A percentile compares a stretch with the other conserved stretches of the same genome.
Evolutionary conservation across 2,888 invertebrate genomes (phyloP).

Genomic region (Leuctra nigra): DNA sequence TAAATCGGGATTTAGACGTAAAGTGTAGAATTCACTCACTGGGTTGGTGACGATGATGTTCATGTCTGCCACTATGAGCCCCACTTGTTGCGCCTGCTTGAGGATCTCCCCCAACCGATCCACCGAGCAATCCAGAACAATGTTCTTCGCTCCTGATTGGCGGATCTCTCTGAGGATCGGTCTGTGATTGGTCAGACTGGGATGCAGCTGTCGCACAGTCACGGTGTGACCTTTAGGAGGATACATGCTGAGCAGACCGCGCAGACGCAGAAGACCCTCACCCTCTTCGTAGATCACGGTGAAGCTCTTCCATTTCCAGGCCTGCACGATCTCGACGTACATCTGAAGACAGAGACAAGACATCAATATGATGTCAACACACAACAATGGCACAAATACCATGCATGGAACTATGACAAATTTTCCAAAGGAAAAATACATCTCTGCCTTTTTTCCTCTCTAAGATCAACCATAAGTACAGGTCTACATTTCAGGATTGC

Average conservation of each 20-base stretch:
- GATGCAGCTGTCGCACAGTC: slow-evolving; percentile 42
- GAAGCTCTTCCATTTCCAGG: slow-evolving; percentile 49
- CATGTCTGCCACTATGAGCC: slow-evolving; percentile 72
- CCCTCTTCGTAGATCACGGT: slow-evolving; percentile 54
- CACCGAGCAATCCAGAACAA: slow-evolving; percentile 66
- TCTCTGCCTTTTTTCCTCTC: too few species aligned
- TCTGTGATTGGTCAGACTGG: slow-evolving; percentile 44
- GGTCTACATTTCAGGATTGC: too few species aligned
- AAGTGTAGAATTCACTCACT: too few species aligned
- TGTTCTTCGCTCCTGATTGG: slow-evolving; percentile 57
- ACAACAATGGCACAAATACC: too few species aligned
- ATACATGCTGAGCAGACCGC: slow-evolving; percentile 47
- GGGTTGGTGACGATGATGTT: slow-evolving; percentile 70
- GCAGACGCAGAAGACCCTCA: slow-evolving; percentile 48
- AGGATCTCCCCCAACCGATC: slow-evolving; percentile 59
- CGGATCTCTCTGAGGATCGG: slow-evolving; percentile 63
- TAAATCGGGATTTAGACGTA: too few species aligned
- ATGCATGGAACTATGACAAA: too few species aligned
- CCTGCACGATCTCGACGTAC: slow-evolving; percentile 41
- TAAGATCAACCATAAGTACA: too few species aligned
- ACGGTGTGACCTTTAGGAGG: slow-evolving; percentile 39
- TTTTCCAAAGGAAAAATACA: too few species aligned
- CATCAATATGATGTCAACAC: too few species aligned
- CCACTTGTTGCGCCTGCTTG: slow-evolving; percentile 70
- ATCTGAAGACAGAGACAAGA: too few species aligned